Evolutionary conservation across 1,140 invertebrate genomes (phyloP), one percentile per base, ranked within the genome.

Genomic region (Eriocheir sinensis): DNA sequence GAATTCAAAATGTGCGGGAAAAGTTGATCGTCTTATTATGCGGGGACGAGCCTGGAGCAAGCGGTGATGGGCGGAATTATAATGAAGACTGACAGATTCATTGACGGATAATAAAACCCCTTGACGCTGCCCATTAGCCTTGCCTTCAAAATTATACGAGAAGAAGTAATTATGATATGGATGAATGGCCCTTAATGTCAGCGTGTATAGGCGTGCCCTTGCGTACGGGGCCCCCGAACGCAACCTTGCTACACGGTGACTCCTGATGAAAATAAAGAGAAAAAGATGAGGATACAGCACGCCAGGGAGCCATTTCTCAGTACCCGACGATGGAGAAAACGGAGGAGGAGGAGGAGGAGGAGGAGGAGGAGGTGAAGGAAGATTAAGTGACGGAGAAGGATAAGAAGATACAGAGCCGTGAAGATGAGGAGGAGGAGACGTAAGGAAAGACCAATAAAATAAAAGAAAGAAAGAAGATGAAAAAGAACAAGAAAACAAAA

Each of bases 31-130:
- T 21, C 60, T 72, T n/a, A 72, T 72, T 72, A 72, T 72, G 60
- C 60, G 60, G n/a, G n/a, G 60, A 27, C 60, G 21, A n/a, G n/a
- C 48, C 48, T 3, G 21, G 60, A 72, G 60, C 60, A 21, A 72
- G 21, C 21, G 27, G n/a, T n/a, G 60, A 27, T 72, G 60, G 2
- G 21, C 21, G 21, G 17, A 72, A 72, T 72, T 72, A 72, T 72
- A 72, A 72, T 72, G 60, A n/a, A 72, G 60, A 72, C 60, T 72
- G 60, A 53, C 48, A 53, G 21, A 72, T 72, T 72, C 60, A 72
- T 72, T 72, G 60, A 72, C n/a, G 60, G 48, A 53, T n/a, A n/a
- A 72, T 72, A 72, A 72, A 53, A n/a, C 60, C 60, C 60, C 8
- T 53, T 53, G 21, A 72, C 60, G 60, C 60, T 72, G 60, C 60